These are phyloP conservation scores for Archips crataeganus DNA, from an alignment of 2,888 invertebrate species.

Conservation along the genomic window DNA sequence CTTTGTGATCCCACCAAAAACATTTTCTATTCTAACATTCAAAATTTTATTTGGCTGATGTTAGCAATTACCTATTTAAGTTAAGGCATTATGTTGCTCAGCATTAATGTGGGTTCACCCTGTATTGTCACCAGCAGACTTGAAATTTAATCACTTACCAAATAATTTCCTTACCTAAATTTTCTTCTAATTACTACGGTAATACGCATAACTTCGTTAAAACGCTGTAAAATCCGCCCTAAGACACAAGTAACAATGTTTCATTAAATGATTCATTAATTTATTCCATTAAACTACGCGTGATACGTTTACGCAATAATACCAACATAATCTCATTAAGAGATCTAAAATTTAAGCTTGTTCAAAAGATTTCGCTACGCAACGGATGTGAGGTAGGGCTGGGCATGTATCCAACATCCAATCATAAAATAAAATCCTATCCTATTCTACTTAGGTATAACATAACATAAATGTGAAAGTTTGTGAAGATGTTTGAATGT, in stretches of 20 bases:
- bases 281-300: constrained; percentile 21
- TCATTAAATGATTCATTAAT: constrained; percentile 27
- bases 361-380: constrained; percentile 14
- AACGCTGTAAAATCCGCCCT: constrained; percentile 1
- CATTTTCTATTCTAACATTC: too few species aligned
- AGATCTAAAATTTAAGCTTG: constrained; percentile 16
- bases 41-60: too few species aligned
- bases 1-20: too few species aligned
- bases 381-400: background rate
- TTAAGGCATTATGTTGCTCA: too few species aligned
- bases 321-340: constrained; percentile 28
- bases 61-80: too few species aligned
- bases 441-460: too few species aligned
- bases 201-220: background rate
- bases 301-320: constrained; percentile 23
- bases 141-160: background rate
- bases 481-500: background rate
- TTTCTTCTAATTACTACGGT: background rate
- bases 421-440: too few species aligned
- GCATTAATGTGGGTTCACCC: too few species aligned
- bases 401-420: background rate
- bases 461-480: too few species aligned
- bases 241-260: constrained; percentile 21
- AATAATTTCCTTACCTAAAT: background rate
- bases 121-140: too few species aligned